Percentiles rank a stretch among this genome's conserved stretches.
Conservation (phyloP, 1,140 invertebrate genomes). For the Scaptomyza pallida region DNA sequence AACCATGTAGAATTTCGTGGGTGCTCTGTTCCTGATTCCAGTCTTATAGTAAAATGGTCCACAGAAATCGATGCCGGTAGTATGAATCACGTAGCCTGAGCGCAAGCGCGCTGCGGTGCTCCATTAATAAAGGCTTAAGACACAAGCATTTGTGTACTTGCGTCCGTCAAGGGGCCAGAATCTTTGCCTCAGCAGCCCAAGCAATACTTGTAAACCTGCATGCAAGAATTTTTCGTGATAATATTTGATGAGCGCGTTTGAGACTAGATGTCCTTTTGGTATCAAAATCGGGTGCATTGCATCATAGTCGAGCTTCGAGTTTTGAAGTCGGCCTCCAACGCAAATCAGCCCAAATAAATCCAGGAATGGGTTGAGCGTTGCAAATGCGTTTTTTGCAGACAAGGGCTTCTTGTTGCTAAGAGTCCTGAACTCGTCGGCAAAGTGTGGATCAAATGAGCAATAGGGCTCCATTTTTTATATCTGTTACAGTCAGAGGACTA, state of each 20-base stretch:
- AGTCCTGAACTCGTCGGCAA: conserved; percentile 5
- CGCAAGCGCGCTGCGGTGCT: too few species aligned
- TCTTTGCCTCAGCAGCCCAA: conserved; percentile 6
- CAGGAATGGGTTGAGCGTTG: background rate
- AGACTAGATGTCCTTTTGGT: background rate
- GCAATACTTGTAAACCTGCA: background rate
- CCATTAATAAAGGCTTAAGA: conserved; percentile 43
- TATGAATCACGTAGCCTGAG: too few species aligned
- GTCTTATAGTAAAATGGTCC: too few species aligned
- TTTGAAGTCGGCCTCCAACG: background rate
- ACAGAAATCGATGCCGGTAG: too few species aligned
- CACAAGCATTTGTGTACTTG: conserved; percentile 58
- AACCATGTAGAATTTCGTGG: background rate
- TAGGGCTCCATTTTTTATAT: background rate
- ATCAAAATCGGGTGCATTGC: background rate
- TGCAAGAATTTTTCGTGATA: background rate
- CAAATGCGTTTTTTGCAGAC: background rate
- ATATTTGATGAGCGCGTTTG: background rate
- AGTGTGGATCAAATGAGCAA: background rate
- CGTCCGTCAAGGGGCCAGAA: conserved; percentile 70
- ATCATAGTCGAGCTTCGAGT: background rate
- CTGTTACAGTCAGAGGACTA: too few species aligned
- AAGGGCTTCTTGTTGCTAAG: background rate
- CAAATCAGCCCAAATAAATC: background rate
- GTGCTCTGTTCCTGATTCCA: too few species aligned